Base-by-base conservation (phyloP, 2,797 vertebrate species). In the Nasua narica region DNA sequence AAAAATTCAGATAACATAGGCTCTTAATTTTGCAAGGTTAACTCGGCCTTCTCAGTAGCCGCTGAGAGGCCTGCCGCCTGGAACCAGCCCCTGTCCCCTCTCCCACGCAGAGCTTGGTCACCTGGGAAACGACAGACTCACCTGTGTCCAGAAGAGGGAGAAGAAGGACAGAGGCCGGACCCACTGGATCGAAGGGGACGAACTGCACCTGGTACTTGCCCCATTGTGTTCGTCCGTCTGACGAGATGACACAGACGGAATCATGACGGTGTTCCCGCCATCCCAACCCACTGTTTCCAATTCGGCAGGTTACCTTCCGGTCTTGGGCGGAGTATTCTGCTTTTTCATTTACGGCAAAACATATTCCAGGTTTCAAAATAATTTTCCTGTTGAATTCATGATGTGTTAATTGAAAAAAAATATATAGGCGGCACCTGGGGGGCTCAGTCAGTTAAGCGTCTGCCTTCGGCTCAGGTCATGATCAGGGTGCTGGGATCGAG, bases 151-250 rank as follows among this genome's bases (percentile, higher is more conserved):
- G 97, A 99, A 62, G 25, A 99, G 99, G 48, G 99, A 99, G 97
- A 99, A 99, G 98, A 99, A 99, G 95, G 99, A 99, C 97, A 98
- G 99, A 56, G 99, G 99, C 25, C 99, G 99, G 99, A 98, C 98
- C 78, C 99, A 99, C 60, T 99, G 99, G 99, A 97, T 99, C 0
- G 99, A 99, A 98, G 99, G 99, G 1, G 99, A 99, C 96, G 98
- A 99, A 85, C 99, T 99, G 25, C 98, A 99, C 90, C 97, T 99
- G 99, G 99, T 99, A 99, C 25, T 37, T 4, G 14, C 19, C n/a
- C 21, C 16, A 0, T n/a, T 77, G 60, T 32, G 5, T 72, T 43
- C 3, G 56, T 87, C 18, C 67, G n/a, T 89, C 46, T 60, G 0
- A 43, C 32, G 46, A 77, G n/a, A 27, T 58, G 35, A 76, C 14